These are phyloP conservation scores for Hassar affinis DNA, from an alignment of 2,113 vertebrate genomes.

Conservation along the genomic window DNA sequence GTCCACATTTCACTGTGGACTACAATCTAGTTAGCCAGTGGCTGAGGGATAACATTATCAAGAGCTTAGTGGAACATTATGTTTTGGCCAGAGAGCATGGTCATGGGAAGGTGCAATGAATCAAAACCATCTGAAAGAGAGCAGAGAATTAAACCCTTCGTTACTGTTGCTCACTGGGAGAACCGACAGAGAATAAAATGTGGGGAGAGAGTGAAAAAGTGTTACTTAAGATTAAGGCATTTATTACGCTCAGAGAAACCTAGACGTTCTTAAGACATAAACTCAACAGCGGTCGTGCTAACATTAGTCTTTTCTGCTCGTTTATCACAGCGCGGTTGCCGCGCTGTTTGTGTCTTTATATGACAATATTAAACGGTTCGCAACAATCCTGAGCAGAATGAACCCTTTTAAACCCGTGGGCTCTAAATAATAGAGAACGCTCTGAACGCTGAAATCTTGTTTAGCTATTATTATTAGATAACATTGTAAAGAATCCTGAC, in stretches of 20 bases:
- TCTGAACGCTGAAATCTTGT: background rate
- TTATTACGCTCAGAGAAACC: slow-evolving; percentile 7
- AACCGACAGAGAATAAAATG: slow-evolving; percentile 20
- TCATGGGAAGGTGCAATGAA: slow-evolving; percentile 37
- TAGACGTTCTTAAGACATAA: background rate
- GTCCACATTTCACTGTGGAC: slow-evolving; percentile 25
- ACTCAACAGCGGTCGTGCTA: background rate
- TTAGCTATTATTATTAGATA: background rate
- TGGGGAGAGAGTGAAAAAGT: slow-evolving; percentile 13
- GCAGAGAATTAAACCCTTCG: slow-evolving; percentile 30
- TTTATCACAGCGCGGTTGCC: background rate
- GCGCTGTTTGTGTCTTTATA: background rate
- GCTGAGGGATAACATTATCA: slow-evolving; percentile 27
- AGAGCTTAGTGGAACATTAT: slow-evolving; percentile 34
- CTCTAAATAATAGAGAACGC: background rate
- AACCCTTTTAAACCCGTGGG: background rate
- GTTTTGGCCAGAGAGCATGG: slow-evolving; percentile 38
- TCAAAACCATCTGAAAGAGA: slow-evolving; percentile 33
- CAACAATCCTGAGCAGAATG: background rate
- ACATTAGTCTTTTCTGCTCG: background rate
- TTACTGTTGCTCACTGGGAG: slow-evolving; percentile 22
- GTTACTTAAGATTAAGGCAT: slow-evolving; percentile 22
- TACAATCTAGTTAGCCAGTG: slow-evolving; percentile 27
- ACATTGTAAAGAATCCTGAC: background rate
- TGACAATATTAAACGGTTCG: background rate